A percentile compares a stretch with the other conserved stretches of the same genome.
These are phyloP conservation scores for Enteromius anoplus DNA, from an alignment of 2,797 vertebrate genomes.

Conservation along the genomic window DNA sequence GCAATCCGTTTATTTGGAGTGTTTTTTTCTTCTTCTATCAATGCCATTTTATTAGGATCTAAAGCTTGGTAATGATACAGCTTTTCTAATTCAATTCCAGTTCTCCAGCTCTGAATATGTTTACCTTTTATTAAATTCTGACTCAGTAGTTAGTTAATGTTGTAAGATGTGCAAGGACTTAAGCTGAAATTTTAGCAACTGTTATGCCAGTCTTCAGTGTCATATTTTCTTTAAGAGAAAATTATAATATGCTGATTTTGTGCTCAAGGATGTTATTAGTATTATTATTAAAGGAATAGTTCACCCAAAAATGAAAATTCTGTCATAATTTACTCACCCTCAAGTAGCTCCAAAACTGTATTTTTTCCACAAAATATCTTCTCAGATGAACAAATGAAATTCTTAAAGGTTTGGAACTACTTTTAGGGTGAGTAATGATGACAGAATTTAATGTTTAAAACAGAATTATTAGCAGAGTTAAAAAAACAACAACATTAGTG, in stretches of 20 bases:
- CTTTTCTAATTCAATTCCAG: neutral
- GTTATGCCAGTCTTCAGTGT: neutral
- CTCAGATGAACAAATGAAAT: too few species aligned
- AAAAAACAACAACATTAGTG: neutral
- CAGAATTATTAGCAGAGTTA: neutral
- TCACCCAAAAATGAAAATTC: too few species aligned
- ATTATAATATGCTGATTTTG: neutral
- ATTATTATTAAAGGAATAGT: neutral
- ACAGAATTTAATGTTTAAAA: neutral
- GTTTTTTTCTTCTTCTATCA: neutral
- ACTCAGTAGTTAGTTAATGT: neutral
- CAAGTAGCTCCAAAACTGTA: too few species aligned
- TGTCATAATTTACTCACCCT: too few species aligned
- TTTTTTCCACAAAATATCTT: too few species aligned
- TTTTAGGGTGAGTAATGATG: too few species aligned
- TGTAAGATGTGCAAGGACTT: neutral
- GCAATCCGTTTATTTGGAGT: neutral
- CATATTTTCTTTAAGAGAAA: neutral
- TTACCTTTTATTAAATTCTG: neutral
- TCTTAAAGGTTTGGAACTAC: too few species aligned
- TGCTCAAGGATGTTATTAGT: neutral
- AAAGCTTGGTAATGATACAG: neutral
- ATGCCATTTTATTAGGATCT: neutral
- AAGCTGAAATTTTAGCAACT: neutral
- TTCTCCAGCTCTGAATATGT: too few species aligned